Evolutionary conservation across 2,888 invertebrate species (phyloP), one percentile per base, ranked within the genome.

Genomic region (Osedax frankpressi): DNA sequence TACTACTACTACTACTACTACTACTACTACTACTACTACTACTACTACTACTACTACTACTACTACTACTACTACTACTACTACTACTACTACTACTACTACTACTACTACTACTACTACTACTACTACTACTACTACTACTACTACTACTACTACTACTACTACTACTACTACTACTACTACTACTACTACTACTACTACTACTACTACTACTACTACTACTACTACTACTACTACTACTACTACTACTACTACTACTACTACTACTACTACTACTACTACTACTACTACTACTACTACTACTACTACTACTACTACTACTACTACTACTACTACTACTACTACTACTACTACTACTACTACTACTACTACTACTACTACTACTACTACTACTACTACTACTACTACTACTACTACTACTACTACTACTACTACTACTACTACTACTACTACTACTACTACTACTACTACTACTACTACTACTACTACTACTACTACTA

Each of bases 91-190:
- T 24, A 68, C 2, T 1, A 1, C 68, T 24, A 68, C 68, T 28
- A 68, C 68, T 1, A 68, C 1, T 68, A 68, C 1, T 68, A 68
- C 68, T 68, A 68, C 2, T 28, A 68, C 68, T 68, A 68, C 68
- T 68, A 68, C 68, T 68, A 68, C 68, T 24, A 68, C 68, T 68
- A 68, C 68, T 24, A 68, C 68, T 68, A 68, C 68, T 68, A 68
- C 68, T 68, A 68, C 68, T 68, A 68, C 68, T 24, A 68, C 68
- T 68, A 68, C 68, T 68, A 68, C 68, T 68, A 68, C 68, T 24
- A 68, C 68, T 68, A 1, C 68, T 24, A 68, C 68, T 68, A 68
- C 68, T 68, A 68, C 68, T 68, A 68, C 68, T 68, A 68, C 2
- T 44, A 44, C 44, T 44, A 44, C 44, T 44, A 65, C 26, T 1